Conservation (phyloP, 2,113 vertebrate genomes). For the Girardinichthys multiradiatus region DNA sequence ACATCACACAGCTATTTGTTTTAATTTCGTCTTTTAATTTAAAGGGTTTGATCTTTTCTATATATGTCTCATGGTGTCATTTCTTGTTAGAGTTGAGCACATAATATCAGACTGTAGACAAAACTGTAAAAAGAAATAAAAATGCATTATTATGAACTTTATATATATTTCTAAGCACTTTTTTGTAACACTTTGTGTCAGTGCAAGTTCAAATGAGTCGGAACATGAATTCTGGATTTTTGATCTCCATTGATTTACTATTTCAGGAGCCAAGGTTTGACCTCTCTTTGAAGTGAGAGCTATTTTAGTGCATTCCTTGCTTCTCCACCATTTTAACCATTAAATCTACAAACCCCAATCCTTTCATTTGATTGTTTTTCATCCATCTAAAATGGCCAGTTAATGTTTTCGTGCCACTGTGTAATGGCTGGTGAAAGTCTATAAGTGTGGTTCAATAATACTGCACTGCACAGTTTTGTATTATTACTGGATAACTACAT, state of each 20-base stretch:
- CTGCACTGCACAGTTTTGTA: background rate
- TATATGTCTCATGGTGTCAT: background rate
- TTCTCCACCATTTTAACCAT: conserved; percentile 33
- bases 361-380: background rate
- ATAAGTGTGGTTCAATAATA: background rate
- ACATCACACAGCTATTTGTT: background rate
- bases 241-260: conserved; percentile 60
- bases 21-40: background rate
- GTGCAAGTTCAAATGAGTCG: background rate
- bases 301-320: conserved; percentile 26
- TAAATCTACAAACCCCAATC: background rate
- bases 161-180: background rate
- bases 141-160: background rate
- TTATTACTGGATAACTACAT: background rate
- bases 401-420: background rate
- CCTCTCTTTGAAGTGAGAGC: conserved; percentile 53
- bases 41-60: background rate
- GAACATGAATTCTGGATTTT: conserved; percentile 34
- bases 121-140: background rate
- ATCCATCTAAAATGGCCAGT: conserved; percentile 3
- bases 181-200: background rate
- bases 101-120: background rate
- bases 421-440: conserved; percentile 1
- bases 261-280: conserved; percentile 45
- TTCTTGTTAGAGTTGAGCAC: background rate